phyloP scores from a whole-genome alignment of 2,797 vertebrate genomes.

The Gastrophryne carolinensis region DNA sequence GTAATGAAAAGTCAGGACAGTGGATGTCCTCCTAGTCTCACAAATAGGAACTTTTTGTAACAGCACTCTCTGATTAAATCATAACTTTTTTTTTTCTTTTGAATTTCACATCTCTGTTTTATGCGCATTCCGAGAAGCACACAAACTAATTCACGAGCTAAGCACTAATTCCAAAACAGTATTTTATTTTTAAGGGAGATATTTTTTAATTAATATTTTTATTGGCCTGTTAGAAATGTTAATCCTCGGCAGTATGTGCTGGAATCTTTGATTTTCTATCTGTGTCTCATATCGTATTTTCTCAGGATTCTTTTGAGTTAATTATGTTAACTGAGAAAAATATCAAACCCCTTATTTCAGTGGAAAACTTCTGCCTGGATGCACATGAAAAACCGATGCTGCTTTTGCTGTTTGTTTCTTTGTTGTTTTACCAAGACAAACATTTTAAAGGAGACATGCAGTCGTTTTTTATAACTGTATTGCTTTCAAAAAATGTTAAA shows the following conservation, averaged over 20 bases:
- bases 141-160: constrained; percentile 70
- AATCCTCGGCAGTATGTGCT: constrained; percentile 70
- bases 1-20: constrained; percentile 43
- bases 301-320: constrained; percentile 74
- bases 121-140: constrained; percentile 56
- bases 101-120: constrained; percentile 17
- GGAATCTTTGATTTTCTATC: constrained; percentile 78
- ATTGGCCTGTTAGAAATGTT: constrained; percentile 66
- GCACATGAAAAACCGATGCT: constrained; percentile 75
- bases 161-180: constrained; percentile 62
- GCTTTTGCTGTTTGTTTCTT: constrained; percentile 75
- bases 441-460: constrained; percentile 57
- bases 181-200: constrained; percentile 72
- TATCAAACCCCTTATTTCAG: constrained; percentile 75
- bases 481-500: no score
- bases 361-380: constrained; percentile 76
- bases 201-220: constrained; percentile 75
- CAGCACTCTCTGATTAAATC: neutral
- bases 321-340: constrained; percentile 78
- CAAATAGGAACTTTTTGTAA: constrained; percentile 1
- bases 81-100: constrained; percentile 11
- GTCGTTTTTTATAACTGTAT: no score
- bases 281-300: constrained; percentile 73
- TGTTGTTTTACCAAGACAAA: constrained; percentile 70
- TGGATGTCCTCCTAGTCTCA: neutral